phyloP scores from a whole-genome alignment of 2,888 invertebrate genomes.

The Diploptera punctata region DNA sequence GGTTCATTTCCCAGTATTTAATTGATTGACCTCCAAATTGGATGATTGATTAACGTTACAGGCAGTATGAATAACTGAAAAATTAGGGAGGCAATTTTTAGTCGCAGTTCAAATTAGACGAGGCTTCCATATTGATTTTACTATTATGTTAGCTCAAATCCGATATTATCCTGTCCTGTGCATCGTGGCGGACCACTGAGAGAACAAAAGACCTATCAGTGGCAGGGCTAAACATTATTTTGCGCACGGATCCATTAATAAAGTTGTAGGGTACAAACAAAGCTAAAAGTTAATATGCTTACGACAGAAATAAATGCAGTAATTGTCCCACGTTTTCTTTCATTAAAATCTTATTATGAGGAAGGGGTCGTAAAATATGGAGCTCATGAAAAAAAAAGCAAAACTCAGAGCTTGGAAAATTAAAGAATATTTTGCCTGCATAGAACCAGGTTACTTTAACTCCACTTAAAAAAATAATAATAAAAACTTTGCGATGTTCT shows the following conservation, averaged over 20 bases:
- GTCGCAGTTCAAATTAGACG: neutral
- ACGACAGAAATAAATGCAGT: no score
- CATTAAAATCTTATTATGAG: no score
- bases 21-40: conserved; percentile 2
- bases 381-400: no score
- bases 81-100: neutral
- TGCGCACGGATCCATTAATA: conserved; percentile 9
- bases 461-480: no score
- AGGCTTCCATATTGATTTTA: neutral
- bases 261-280: neutral
- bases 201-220: neutral
- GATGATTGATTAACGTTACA: neutral
- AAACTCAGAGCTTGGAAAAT: no score
- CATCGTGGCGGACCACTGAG: neutral
- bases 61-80: neutral
- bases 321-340: no score
- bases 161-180: neutral
- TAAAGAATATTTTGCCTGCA: no score
- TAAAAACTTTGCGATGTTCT: no score
- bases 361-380: no score
- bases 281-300: neutral
- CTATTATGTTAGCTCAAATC: conserved; percentile 10
- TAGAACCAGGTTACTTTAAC: no score
- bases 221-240: neutral
- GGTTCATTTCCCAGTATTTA: neutral